Evolutionary conservation across 2,888 invertebrate genomes (phyloP).

Genomic region (Harpalus rufipes): DNA sequence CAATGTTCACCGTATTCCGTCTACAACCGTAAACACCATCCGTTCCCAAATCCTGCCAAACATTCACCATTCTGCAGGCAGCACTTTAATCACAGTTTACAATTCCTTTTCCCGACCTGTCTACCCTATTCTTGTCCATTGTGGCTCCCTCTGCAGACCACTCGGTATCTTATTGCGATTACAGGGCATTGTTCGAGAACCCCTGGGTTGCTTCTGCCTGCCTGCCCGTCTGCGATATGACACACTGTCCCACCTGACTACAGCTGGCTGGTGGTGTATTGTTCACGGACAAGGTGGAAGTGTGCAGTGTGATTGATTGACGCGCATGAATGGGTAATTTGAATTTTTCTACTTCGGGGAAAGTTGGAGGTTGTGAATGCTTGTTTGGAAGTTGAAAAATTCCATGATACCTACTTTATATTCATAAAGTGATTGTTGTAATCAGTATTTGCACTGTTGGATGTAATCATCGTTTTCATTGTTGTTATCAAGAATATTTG

Average conservation of each 20-base stretch:
- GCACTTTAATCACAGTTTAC: constrained; percentile 5
- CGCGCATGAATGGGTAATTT: constrained; percentile 7
- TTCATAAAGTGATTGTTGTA: no score
- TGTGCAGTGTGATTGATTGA: constrained; percentile 18
- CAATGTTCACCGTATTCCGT: neutral
- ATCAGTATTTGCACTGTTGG: no score
- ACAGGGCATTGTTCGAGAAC: constrained; percentile 41
- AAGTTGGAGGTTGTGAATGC: neutral
- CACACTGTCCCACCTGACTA: constrained; percentile 36
- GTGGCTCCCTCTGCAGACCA: neutral
- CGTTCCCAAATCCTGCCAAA: neutral
- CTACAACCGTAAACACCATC: neutral
- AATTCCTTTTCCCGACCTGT: constrained; percentile 1
- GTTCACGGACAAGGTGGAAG: constrained; percentile 20
- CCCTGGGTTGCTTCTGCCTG: constrained; percentile 10
- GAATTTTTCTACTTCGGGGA: neutral
- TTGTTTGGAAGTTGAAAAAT: neutral
- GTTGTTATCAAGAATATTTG: no score
- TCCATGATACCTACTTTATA: no score
- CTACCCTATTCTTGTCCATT: constrained; percentile 14
- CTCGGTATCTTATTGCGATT: constrained; percentile 47
- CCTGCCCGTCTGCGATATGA: constrained; percentile 8
- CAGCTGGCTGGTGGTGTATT: constrained; percentile 35
- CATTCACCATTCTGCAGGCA: neutral
- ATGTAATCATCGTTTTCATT: no score